Conservation (phyloP, 2,113 vertebrate genomes). For the Mesembrinibis cayennensis region DNA sequence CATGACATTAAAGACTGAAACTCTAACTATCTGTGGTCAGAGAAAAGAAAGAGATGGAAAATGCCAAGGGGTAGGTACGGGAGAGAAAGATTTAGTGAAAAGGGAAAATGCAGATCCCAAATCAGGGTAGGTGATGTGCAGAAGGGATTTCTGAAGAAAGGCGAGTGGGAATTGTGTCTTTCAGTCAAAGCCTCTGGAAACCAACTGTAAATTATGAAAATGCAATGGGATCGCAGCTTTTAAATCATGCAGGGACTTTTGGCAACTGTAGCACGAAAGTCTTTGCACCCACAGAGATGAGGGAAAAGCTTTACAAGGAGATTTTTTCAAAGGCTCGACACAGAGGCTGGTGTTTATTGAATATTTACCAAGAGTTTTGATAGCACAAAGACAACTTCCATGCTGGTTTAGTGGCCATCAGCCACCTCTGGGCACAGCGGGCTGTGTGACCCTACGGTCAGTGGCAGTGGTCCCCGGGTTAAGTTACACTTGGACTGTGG, state of each 20-base stretch:
- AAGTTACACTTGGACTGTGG: background rate
- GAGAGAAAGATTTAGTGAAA: background rate
- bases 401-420: background rate
- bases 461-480: background rate
- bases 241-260: background rate
- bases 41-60: background rate
- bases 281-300: background rate
- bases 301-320: background rate
- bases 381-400: background rate
- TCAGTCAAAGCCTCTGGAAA: background rate
- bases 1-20: rapidly evolving
- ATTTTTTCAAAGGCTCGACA: background rate
- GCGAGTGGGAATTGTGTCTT: background rate
- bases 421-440: background rate
- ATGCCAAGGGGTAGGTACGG: background rate
- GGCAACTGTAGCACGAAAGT: background rate
- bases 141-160: background rate
- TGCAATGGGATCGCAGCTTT: background rate
- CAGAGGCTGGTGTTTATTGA: background rate
- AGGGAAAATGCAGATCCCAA: background rate
- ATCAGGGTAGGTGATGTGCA: background rate
- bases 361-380: background rate
- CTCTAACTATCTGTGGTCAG: background rate
- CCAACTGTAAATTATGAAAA: background rate
- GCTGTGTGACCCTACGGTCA: rapidly evolving